Base-by-base conservation (phyloP, 30 jellyfish, hydroid and myxozoan genomes). In the Chrysaora quinquecirrha region DNA sequence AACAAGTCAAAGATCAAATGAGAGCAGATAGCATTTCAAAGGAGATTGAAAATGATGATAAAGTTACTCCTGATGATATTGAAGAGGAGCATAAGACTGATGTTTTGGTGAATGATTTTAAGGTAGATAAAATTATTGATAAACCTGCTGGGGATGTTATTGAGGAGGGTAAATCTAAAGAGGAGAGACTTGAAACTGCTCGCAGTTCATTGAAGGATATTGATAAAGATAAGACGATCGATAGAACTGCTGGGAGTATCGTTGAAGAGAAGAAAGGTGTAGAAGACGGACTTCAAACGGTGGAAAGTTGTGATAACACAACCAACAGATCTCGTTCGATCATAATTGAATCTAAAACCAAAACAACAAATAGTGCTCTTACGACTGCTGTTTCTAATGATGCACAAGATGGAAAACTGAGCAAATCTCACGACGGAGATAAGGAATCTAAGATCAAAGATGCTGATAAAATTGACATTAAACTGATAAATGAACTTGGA, bases 1-100 rank as follows among this genome's bases (percentile, higher is more conserved):
- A 69, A 32, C 73, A 60, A 52, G 73, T 69, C 24, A 82, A 82
- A 56, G 92, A 82, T 48, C 92, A 82, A 43, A 71, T 82, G 86
- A 82, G 92, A 31, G 73, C 73, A 3, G 85, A 82, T 31, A 64
- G 89, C 34, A 1, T 65, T 12, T 64, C 33, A 30, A 50, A 67
- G 0, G 73, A 63, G 12, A 18, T 23, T 28, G 77, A 49, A 11
- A 52, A 1, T 10, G 35, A 7, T 34, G n/a, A n/a, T n/a, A n/a
- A n/a, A n/a, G n/a, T n/a, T n/a, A n/a, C n/a, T n/a, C n/a, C n/a
- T n/a, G n/a, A n/a, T n/a, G n/a, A n/a, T n/a, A n/a, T n/a, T n/a
- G n/a, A n/a, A n/a, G n/a, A n/a, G n/a, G n/a, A n/a, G n/a, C n/a
- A n/a, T n/a, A n/a, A n/a, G n/a, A n/a, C n/a, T n/a, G n/a, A n/a